Conservation (phyloP, 1,140 invertebrate genomes). For the Bradynema listronoti region DNA sequence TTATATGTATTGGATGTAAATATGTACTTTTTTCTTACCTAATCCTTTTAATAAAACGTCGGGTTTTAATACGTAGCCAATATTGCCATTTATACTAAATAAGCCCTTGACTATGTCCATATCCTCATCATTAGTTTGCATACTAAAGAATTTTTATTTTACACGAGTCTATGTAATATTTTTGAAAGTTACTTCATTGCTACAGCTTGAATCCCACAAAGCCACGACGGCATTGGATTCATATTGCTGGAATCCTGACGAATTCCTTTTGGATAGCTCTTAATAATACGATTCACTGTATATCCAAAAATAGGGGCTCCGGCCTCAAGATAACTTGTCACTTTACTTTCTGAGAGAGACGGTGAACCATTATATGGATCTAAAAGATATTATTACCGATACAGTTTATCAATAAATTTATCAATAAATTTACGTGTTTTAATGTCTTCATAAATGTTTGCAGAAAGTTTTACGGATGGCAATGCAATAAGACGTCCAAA, state of each 20-base stretch:
- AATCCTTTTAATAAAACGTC: conserved; percentile 50
- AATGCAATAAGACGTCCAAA: conserved; percentile 39
- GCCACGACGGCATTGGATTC: conserved; percentile 65
- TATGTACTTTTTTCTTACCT: conserved; percentile 22
- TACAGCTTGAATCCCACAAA: conserved; percentile 96
- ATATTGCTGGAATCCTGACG: conserved; percentile 47
- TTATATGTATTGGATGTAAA: conserved; percentile 1
- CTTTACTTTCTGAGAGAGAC: conserved; percentile 42
- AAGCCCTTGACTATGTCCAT: conserved; percentile 52
- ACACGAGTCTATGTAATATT: conserved; percentile 32
- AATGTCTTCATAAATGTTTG: conserved; percentile 40
- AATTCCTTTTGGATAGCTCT: conserved; percentile 42
- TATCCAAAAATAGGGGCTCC: conserved; percentile 28
- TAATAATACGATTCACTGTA: conserved; percentile 39
- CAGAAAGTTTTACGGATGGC: conserved; percentile 41
- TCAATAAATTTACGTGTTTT: conserved; percentile 32
- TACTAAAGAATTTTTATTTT: conserved; percentile 62
- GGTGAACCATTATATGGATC: conserved; percentile 43
- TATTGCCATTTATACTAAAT: conserved; percentile 53
- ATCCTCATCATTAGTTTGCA: conserved; percentile 29
- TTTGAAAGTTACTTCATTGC: conserved; percentile 99
- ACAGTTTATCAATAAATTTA: not conserved
- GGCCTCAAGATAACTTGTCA: conserved; percentile 27
- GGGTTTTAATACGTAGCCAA: conserved; percentile 55
- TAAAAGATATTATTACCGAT: conserved; percentile 15